Percentiles rank a stretch among this genome's conserved stretches.
Conservation (phyloP, 2,888 invertebrate genomes). For the Pomacea canaliculata region DNA sequence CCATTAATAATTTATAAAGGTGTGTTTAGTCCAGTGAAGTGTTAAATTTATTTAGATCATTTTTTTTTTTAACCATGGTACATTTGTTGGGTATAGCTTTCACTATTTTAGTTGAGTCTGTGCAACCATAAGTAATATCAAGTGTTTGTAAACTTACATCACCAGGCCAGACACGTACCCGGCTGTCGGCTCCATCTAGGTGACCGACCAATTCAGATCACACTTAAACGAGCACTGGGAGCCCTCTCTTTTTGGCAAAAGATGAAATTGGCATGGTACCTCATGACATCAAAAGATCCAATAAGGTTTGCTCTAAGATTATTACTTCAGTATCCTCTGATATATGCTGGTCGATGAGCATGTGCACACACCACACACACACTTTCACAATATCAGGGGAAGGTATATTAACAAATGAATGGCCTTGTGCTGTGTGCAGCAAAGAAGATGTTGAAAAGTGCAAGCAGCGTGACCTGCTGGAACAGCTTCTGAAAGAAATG, state of each 20-base stretch:
- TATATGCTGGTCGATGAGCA: background rate
- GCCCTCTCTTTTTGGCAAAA: conserved; percentile 91
- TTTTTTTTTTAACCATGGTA: no score
- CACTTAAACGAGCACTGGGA: conserved; percentile 88
- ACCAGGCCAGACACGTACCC: conserved; percentile 81
- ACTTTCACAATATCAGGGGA: no score
- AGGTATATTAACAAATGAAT: no score
- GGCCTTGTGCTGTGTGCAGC: conserved; percentile 71
- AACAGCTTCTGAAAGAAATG: conserved; percentile 92
- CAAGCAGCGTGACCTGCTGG: conserved; percentile 90
- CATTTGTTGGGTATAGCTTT: no score
- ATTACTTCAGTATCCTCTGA: background rate
- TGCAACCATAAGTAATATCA: no score
- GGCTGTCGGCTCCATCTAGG: conserved; percentile 90
- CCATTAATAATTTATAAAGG: no score
- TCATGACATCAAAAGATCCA: conserved; percentile 84
- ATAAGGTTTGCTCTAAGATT: conserved; percentile 76
- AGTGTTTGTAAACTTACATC: background rate
- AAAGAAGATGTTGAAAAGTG: conserved; percentile 94
- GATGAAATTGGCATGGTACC: conserved; percentile 85
- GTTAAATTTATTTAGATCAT: no score
- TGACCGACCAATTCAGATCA: conserved; percentile 93
- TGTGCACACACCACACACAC: background rate
- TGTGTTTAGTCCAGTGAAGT: no score
- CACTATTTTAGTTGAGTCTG: no score